Base-by-base conservation (phyloP, 1,140 invertebrate genomes). In the Rhizoglyphus robini region DNA sequence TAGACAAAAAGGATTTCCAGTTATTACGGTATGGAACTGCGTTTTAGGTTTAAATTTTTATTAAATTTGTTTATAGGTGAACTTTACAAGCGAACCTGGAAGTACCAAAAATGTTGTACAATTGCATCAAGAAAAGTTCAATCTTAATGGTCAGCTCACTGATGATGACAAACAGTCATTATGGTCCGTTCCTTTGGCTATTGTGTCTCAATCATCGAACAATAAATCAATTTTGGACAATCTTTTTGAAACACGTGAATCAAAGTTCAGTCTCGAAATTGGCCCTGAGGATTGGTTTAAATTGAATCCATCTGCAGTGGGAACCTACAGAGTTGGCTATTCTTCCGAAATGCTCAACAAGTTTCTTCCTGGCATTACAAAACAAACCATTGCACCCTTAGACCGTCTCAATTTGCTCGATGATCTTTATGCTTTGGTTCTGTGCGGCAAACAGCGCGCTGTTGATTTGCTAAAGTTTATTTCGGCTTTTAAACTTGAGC, bases 111-210 rank as follows among this genome's bases (percentile, higher is more conserved):
- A 86, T 30, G 73, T 85, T 4, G 71, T 97, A 8, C 83, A 79
- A 0, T 75, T 96, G 2, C 81, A 80, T 1, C 93, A 97, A 74
- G 80, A 84, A 65, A 90, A 91, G 75, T 96, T 94, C 74, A 84
- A 85, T 68, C 87, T 90, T 31, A 87, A 93, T 72, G 86, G 87
- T 1, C 80, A 78, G 3, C 15, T 65, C 18, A 8, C 54, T 46
- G 36, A 36, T 20, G 34, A 34, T 13, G 63, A 68, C n/a, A 68
- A 73, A 59, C 79, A 81, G 0, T 62, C 67, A 66, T 59, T 68
- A 5, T 96, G 92, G 91, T 84, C 90, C 81, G 85, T 97, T 47
- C 94, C 95, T 0, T 81, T 97, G n/a, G 86, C 83, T 48, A 83
- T 95, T 57, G 86, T 83, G 54, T 88, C 86, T 23, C 81, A 86